Percentiles rank a stretch among this genome's conserved stretches.
These are phyloP conservation scores for Bombus superbus DNA, from an alignment of 1,140 invertebrate genomes.

Conservation along the genomic window DNA sequence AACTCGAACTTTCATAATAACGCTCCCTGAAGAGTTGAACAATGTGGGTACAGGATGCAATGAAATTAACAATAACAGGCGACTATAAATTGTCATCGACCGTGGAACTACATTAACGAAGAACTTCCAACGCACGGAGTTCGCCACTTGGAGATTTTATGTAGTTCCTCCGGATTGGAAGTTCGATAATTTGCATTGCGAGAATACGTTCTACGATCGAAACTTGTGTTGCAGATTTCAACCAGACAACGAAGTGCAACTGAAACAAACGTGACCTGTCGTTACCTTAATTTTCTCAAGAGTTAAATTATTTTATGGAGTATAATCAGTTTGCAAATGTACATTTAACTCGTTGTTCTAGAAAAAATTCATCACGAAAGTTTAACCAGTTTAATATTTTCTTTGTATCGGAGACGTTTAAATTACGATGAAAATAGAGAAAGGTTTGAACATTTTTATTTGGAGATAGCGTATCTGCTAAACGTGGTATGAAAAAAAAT, in stretches of 20 bases:
- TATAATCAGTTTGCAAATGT: neutral
- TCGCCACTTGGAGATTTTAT: neutral
- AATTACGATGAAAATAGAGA: too few species aligned
- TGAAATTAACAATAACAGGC: neutral
- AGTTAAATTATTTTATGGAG: neutral
- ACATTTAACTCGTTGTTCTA: neutral
- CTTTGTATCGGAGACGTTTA: too few species aligned
- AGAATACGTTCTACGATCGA: neutral
- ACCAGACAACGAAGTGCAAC: neutral
- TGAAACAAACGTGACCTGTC: neutral
- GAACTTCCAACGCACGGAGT: neutral
- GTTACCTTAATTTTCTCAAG: neutral
- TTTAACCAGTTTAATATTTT: too few species aligned
- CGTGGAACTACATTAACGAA: neutral
- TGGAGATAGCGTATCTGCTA: too few species aligned
- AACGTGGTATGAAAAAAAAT: too few species aligned
- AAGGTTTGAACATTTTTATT: too few species aligned
- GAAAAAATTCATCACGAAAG: too few species aligned
- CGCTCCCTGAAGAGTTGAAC: neutral
- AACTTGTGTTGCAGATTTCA: neutral
- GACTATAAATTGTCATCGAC: neutral
- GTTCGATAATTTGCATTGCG: neutral
- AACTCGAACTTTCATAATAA: constrained; percentile 7
- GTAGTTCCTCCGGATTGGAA: neutral
- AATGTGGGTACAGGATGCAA: neutral